Base-by-base conservation (phyloP, 2,888 invertebrate species). In the Enchytraeus crypticus region DNA sequence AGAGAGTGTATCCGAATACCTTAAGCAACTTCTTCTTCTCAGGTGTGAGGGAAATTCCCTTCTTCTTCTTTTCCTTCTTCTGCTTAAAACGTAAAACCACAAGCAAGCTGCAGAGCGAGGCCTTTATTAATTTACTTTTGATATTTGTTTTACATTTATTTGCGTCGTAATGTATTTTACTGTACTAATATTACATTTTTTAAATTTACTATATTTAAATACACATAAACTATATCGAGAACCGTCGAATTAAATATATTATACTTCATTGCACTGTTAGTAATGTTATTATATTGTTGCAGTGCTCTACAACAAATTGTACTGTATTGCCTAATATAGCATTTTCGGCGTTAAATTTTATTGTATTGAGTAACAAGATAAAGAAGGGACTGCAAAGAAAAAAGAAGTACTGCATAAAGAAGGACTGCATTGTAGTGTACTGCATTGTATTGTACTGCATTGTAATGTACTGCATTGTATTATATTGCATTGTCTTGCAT, bases 21-120 rank as follows among this genome's bases (percentile, higher is more conserved):
- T 64, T 64, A 14, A 62, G 62, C 59, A 62, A 57, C 62, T 62
- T 62, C 59, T 64, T 62, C 60, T 64, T 62, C 51, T 64, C 64
- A 5, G 64, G 64, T 43, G 64, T 64, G 53, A 64, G 57, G 30
- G 54, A 49, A 29, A 62, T 62, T 32, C 59, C 62, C 60, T 62
- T 62, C 64, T 64, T 64, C 61, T 61, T 66, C 26, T 73, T 71
- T 62, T 64, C 57, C 53, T 57, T 30, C 38, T 64, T 62, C 60
- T 64, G 49, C 30, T 49, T n/a, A 23, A 23, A 55, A n/a, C 32
- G n/a, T 55, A 32, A 53, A 30, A 29, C 5, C 8, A 38, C 8
- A 38, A 38, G 38, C 18, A 8, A 18, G 8, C 11, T 21, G 49
- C 8, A 8, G n/a, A 14, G 23, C 21, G 23, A 49, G n/a, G 18